A percentile compares a stretch with the other conserved stretches of the same genome.
These are phyloP conservation scores for Edolisoma coerulescens DNA, from an alignment of 2,113 vertebrate species.

Conservation along the genomic window DNA sequence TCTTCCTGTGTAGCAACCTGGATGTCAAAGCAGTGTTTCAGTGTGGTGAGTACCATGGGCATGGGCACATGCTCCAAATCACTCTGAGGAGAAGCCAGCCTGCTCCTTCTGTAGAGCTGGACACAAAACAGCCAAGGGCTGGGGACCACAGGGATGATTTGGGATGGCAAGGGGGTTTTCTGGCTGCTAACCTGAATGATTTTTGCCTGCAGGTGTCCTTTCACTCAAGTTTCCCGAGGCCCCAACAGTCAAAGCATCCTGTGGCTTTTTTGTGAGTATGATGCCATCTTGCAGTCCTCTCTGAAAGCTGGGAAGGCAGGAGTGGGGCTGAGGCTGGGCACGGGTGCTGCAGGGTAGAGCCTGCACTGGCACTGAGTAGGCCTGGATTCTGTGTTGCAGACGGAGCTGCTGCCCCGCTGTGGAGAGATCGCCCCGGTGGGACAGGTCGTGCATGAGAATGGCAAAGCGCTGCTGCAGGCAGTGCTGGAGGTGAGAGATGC, in stretches of 20 bases:
- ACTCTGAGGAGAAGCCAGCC: not conserved
- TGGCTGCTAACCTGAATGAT: not conserved
- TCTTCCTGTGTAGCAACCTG: conserved; percentile 94
- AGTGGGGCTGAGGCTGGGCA: not conserved
- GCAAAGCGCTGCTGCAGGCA: conserved; percentile 88
- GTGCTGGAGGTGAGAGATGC: conserved; percentile 85
- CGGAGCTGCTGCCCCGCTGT: conserved; percentile 91
- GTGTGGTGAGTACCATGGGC: conserved; percentile 86
- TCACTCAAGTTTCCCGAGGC: conserved; percentile 97
- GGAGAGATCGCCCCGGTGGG: conserved; percentile 88
- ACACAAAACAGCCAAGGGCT: not conserved
- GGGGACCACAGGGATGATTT: not conserved
- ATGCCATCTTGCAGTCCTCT: rapidly evolving
- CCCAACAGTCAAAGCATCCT: conserved; percentile 96
- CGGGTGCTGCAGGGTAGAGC: rapidly evolving
- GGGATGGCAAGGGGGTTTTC: not conserved
- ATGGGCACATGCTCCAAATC: rapidly evolving
- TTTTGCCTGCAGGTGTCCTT: conserved; percentile 83
- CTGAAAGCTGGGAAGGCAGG: not conserved
- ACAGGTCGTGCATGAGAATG: conserved; percentile 88
- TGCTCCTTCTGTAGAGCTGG: not conserved
- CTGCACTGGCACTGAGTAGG: not conserved
- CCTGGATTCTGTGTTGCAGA: conserved; percentile 72
- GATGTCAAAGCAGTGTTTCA: conserved; percentile 98
- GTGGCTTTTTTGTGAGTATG: conserved; percentile 93